These are phyloP conservation scores for Amblyjoppa fuscipennis DNA, from an alignment of 2,888 invertebrate genomes.

Conservation along the genomic window DNA sequence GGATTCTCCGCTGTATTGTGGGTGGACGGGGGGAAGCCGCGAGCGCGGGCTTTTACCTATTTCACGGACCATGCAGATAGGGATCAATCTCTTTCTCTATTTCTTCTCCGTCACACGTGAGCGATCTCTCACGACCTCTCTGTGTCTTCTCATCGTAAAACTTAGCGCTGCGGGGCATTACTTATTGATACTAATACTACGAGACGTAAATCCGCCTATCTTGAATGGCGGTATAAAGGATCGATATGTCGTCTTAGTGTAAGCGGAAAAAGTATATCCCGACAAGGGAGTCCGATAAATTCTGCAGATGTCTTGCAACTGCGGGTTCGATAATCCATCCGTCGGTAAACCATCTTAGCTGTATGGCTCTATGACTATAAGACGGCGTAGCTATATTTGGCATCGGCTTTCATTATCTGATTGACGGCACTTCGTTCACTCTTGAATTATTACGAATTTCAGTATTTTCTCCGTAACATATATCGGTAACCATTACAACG, in stretches of 20 bases:
- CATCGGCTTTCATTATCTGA: neutral
- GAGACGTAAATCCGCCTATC: neutral
- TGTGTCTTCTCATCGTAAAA: neutral
- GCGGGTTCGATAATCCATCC: neutral
- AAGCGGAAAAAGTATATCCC: neutral
- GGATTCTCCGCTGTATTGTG: constrained; percentile 39
- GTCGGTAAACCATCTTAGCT: neutral
- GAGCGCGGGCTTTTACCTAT: constrained; percentile 5
- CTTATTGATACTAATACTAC: constrained; percentile 1
- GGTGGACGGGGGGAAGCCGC: neutral
- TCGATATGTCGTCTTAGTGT: neutral
- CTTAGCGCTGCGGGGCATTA: neutral
- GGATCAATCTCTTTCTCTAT: constrained; percentile 8
- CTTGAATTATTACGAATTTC: neutral
- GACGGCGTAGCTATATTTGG: too few species aligned
- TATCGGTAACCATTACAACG: neutral
- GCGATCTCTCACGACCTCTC: constrained; percentile 3
- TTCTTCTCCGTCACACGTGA: neutral
- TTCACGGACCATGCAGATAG: constrained; percentile 7
- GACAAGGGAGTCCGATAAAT: neutral
- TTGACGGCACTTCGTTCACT: neutral
- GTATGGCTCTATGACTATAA: neutral
- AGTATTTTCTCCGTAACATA: neutral
- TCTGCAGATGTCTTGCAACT: neutral
- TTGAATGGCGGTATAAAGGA: too few species aligned